Base-by-base conservation (phyloP, 2,113 vertebrate species). In the Oophaga pumilio region DNA sequence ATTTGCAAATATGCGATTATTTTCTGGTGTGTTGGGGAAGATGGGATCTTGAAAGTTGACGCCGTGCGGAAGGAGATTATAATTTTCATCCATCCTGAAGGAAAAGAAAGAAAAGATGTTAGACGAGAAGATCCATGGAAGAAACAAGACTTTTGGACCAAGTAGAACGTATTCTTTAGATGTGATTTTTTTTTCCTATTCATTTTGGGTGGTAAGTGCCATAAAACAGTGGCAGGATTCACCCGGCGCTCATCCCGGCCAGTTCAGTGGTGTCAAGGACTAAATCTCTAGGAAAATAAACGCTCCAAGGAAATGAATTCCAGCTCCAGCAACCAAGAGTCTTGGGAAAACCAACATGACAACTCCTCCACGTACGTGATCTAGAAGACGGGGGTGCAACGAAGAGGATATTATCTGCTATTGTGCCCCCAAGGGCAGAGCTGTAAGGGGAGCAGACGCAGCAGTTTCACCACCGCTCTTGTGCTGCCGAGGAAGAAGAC, bases 41-140 rank as follows among this genome's bases (percentile, higher is more conserved):
- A 96, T 95, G 85, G 95, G 91, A 87, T 96, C 96, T 92, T 96
- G 96, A 90, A 96, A 96, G 90, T 96, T 96, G 50, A 96, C 95
- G 78, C 96, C 96, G 26, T 96, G 96, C 12, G 96, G 96, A 60
- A 96, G 90, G 60, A 96, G 95, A 52, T 94, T 96, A 90, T 96
- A 95, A 92, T 96, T 95, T 85, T 96, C 95, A 90, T 96, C 95
- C 95, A 96, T 95, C 91, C 96, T 96, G 89, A 14, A 20, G 14
- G 64, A 8, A 66, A 43, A 76, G 68, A 82, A 28, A 14, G 17
- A 66, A 2, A 60, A 76, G 15, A 82, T 50, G 8, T 56, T 80
- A 66, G 28, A 18, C 14, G 17, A n/a, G 28, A 73, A 73, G 0
- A 17, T 12, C 17, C 1, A 18, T 9, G 49, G 8, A 13, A 49